Evolutionary conservation across 2,888 invertebrate genomes (phyloP), one percentile per base, ranked within the genome.

Genomic region (Camponotus fellah): DNA sequence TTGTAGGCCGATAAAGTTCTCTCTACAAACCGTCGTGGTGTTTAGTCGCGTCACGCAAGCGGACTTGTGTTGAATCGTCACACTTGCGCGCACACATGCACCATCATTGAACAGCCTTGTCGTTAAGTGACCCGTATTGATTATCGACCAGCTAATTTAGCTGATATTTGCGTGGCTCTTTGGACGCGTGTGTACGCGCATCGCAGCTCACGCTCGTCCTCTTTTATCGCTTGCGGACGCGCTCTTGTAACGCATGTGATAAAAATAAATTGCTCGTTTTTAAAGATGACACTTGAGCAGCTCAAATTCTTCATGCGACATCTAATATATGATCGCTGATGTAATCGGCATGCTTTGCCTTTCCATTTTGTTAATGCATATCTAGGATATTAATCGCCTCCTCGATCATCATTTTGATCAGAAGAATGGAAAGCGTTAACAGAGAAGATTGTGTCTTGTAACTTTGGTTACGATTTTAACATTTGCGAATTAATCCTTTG

Each of bases 351-450:
- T 83, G 85, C 85, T 75, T 75, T 65, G 75, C 81, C 84, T 82
- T 77, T 69, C 34, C 65, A 17, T 9, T 21, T 58, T 87, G 87
- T 89, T 87, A 88, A 85, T 62, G 56, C 85, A 84, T 82, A 77
- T 86, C n/a, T 46, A 84, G 86, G 81, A 77, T 84, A 86, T 87
- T 86, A 88, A 81, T 77, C 62, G 68, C 74, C 40, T 82, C 71
- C 65, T 32, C 83, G 79, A 34, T 68, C 68, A 60, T 43, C 81
- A 79, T 81, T 86, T 84, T 79, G 69, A 58, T 6, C 5, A 26
- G 12, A n/a, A 43, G 43, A 80, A 62, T 46, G 53, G 4, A 71
- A 74, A 81, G 43, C 43, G 49, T 21, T 21, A 17, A 9, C 21
- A 8, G 34, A 34, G 12, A 14, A 53, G 43, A 69, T 77, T 68